A percentile compares a stretch with the other conserved stretches of the same genome.
Evolutionary conservation across 92 coral and sea anemone genomes (phyloP).

Genomic region (Metridium senile): DNA sequence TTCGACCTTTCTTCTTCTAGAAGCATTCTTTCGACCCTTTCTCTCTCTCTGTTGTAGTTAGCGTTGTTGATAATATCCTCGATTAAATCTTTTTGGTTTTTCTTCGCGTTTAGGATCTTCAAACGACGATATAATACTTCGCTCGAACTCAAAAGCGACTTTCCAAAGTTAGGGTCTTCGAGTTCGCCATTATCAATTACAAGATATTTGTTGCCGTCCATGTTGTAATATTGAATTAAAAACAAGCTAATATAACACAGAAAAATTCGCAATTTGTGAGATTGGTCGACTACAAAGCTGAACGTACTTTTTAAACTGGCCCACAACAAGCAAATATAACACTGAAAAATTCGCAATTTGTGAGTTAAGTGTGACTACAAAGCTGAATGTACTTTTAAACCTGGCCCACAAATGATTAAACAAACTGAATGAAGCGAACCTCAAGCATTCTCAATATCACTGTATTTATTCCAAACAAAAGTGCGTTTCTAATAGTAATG

Average conservation of each 20-base stretch:
- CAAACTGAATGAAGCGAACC: too few species aligned
- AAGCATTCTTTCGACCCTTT: neutral
- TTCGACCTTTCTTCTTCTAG: conserved; percentile 4
- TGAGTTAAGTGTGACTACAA: too few species aligned
- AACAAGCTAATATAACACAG: neutral
- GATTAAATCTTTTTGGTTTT: conserved; percentile 12
- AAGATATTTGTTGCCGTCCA: conserved; percentile 18
- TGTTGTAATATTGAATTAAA: too few species aligned
- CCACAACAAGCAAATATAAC: neutral
- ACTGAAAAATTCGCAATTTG: neutral
- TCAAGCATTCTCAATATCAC: neutral
- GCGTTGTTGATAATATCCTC: conserved; percentile 14
- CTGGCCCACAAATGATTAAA: too few species aligned
- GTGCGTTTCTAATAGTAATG: neutral
- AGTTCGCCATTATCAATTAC: conserved; percentile 17
- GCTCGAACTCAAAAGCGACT: conserved; percentile 24
- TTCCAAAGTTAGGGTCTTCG: conserved; percentile 1
- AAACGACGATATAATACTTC: conserved; percentile 24
- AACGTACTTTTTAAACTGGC: too few species aligned
- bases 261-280: neutral
- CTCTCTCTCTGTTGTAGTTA: conserved; percentile 13
- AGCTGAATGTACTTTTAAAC: too few species aligned
- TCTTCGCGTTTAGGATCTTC: neutral
- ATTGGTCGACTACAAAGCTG: too few species aligned
- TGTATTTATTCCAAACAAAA: neutral